Evolutionary conservation across 2,113 vertebrate genomes (phyloP), one percentile per base, ranked within the genome.

Genomic region (Leuciscus idus): DNA sequence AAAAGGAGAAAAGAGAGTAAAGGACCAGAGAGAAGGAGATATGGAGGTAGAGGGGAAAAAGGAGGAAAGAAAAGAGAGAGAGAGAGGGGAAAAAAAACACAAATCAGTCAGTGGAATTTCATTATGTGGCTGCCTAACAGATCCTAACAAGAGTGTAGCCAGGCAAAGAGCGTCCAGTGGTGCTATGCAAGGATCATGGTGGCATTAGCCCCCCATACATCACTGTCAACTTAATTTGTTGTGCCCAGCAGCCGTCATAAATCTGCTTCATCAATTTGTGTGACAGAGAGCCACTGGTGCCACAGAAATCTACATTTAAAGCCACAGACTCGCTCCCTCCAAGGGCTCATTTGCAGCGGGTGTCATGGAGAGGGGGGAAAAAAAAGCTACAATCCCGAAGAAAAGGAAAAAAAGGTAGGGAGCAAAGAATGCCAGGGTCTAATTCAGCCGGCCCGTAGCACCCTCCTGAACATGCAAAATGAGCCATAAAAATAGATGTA

Each of bases 191-290:
- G 94, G 95, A 95, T 96, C 96, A 94, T 93, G 91, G 81, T 91
- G 96, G 96, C 94, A 94, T 96, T 94, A 93, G 90, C 94, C 95
- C 93, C 96, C 95, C 96, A 97, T 97, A 96, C 94, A 96, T 98
- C 97, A 97, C 96, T 96, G 97, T 98, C 97, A 97, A 94, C 96
- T 97, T 98, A 96, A 97, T 97, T 96, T 96, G 96, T 96, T 96
- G 96, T 97, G 96, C 97, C 96, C 96, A 97, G 97, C 95, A 96
- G 96, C 96, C 93, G 90, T 96, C 96, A 96, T 97, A 96, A 97
- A 98, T 96, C 97, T 97, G 96, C 96, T 95, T 96, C 97, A 96
- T 97, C 97, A 94, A 94, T 96, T 96, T 95, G 94, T 93, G 91
- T 94, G 94, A 94, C 95, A 90, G 89, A 94, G 93, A 94, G 92